These are phyloP conservation scores for Speoplatyrhinus poulsoni DNA, from an alignment of 2,113 vertebrate species.

Conservation along the genomic window DNA sequence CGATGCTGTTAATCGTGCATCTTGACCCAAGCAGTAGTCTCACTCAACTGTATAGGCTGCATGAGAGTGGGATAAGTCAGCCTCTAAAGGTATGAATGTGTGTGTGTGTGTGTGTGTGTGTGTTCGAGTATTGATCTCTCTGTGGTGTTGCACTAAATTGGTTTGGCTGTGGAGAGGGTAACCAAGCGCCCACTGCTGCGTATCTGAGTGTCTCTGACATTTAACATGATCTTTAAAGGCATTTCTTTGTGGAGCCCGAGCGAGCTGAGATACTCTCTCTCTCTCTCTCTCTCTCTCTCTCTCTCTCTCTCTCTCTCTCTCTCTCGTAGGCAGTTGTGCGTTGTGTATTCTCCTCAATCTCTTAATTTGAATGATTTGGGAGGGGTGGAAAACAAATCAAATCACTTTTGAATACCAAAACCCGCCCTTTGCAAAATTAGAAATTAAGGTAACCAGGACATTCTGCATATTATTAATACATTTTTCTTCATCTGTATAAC, in stretches of 20 bases:
- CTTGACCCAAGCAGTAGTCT: slow-evolving; percentile 60
- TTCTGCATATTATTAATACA: too few relatives aligned
- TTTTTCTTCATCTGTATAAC: neutral
- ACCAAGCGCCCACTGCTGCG: slow-evolving; percentile 74
- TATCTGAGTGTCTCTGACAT: slow-evolving; percentile 82
- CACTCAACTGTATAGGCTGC: slow-evolving; percentile 64
- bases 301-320: slow-evolving; percentile 9
- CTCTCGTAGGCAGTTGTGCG: slow-evolving; percentile 16
- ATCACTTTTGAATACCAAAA: too few relatives aligned
- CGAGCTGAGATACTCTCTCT: slow-evolving; percentile 62
- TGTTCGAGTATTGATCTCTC: slow-evolving; percentile 66
- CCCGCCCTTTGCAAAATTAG: too few relatives aligned
- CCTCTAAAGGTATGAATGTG: slow-evolving; percentile 45
- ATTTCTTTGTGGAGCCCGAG: slow-evolving; percentile 76
- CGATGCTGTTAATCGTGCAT: slow-evolving; percentile 24
- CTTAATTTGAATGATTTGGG: too few relatives aligned
- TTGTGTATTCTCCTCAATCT: too few relatives aligned
- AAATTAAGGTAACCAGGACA: too few relatives aligned
- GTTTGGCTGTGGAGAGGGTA: slow-evolving; percentile 73
- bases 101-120: slow-evolving; percentile 32
- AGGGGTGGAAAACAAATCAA: too few relatives aligned
- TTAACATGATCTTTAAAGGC: slow-evolving; percentile 84
- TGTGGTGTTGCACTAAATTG: slow-evolving; percentile 77
- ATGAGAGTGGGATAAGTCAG: slow-evolving; percentile 47
- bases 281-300: slow-evolving; percentile 53